phyloP scores from a whole-genome alignment of 2,797 vertebrate genomes.

The Enteromius mattozi region DNA sequence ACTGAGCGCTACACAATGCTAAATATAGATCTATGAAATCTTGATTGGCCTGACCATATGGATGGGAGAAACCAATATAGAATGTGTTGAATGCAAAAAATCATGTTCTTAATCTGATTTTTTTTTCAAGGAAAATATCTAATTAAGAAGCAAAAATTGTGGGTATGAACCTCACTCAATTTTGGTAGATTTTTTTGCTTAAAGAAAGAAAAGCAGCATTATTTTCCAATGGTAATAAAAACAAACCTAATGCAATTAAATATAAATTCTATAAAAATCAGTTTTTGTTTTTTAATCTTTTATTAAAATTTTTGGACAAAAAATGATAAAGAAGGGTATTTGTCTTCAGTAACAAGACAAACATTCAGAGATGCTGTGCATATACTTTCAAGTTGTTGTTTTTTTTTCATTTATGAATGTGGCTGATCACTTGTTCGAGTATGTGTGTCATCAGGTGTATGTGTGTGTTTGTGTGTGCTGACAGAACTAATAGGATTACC shows the following conservation, averaged over 20 bases:
- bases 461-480: conserved; percentile 29
- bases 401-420: not conserved
- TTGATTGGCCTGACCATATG: conserved; percentile 34
- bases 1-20: conserved; percentile 24
- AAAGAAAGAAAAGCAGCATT: not conserved
- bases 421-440: conserved; percentile 12
- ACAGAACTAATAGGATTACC: conserved; percentile 50
- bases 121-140: not conserved
- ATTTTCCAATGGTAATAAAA: not conserved
- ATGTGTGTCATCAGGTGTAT: not conserved
- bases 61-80: conserved; percentile 2
- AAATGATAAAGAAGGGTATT: not conserved
- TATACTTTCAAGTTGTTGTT: not conserved
- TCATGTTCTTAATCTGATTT: not conserved
- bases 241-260: not conserved
- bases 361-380: not conserved
- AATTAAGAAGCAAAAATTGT: no score
- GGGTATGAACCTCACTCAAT: not conserved
- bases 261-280: not conserved
- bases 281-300: not conserved
- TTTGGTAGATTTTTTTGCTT: not conserved
- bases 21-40: conserved; percentile 52
- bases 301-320: not conserved
- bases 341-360: not conserved
- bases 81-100: not conserved